A percentile compares a stretch with the other conserved stretches of the same genome.
phyloP scores from a whole-genome alignment of 2,113 vertebrate genomes.

The Cavia aperea region DNA sequence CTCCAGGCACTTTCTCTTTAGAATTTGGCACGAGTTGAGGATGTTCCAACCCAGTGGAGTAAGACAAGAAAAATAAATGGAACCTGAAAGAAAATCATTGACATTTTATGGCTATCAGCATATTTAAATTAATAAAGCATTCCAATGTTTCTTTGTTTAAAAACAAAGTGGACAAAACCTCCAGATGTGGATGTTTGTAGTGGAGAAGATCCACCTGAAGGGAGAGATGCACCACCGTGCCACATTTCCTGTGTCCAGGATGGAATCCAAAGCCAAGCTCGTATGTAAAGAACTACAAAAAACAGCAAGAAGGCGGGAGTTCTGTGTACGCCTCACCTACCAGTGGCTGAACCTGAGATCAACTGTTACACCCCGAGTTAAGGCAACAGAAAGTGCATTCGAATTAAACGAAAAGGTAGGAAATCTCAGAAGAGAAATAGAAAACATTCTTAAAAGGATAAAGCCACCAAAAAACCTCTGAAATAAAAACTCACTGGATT shows the following conservation, averaged over 20 bases:
- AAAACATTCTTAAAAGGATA: not conserved
- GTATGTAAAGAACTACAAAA: too few relatives aligned
- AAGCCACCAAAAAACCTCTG: not conserved
- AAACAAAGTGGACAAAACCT: not conserved
- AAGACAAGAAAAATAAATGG: not conserved
- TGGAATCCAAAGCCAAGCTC: not conserved
- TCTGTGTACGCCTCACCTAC: too few relatives aligned
- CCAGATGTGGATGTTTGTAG: accelerated
- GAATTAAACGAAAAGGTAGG: not conserved
- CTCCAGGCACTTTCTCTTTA: not conserved
- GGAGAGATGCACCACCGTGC: too few relatives aligned
- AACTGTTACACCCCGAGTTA: not conserved
- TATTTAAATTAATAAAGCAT: not conserved
- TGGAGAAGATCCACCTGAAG: not conserved
- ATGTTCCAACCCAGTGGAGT: not conserved
- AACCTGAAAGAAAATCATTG: not conserved
- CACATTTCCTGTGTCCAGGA: too few relatives aligned
- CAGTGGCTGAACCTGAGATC: not conserved
- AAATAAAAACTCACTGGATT: not conserved
- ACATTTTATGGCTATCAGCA: too few relatives aligned
- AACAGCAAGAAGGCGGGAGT: not conserved
- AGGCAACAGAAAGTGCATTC: not conserved
- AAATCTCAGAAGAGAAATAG: not conserved
- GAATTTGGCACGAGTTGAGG: not conserved
- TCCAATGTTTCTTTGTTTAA: not conserved